These are phyloP conservation scores for Parauchenoglanis punctatus DNA, from an alignment of 2,797 vertebrate genomes.

Conservation along the genomic window DNA sequence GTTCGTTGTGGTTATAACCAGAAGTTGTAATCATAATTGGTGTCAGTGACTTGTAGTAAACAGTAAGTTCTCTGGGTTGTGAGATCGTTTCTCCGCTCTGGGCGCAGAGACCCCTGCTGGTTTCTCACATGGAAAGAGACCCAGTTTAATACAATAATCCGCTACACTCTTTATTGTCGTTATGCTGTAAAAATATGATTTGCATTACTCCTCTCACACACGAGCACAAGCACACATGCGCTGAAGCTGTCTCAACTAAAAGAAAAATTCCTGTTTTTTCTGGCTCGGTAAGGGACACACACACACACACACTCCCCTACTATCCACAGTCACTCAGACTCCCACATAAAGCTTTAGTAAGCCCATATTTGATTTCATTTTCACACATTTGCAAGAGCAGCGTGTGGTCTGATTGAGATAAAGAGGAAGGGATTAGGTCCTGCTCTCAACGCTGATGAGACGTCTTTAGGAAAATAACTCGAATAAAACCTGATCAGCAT, in stretches of 20 bases:
- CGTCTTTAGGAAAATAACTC: constrained; percentile 53
- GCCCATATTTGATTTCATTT: constrained; percentile 42
- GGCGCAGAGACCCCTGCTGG: constrained; percentile 61
- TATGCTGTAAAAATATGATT: constrained; percentile 72
- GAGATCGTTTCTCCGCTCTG: constrained; percentile 26
- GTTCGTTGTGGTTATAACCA: background rate
- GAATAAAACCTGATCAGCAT: constrained; percentile 61
- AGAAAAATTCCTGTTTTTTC: constrained; percentile 60
- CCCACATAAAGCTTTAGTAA: constrained; percentile 24
- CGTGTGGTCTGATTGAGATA: constrained; percentile 34
- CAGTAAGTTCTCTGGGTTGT: constrained; percentile 23
- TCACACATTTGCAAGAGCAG: constrained; percentile 30
- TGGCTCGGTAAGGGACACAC: background rate
- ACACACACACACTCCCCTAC: background rate
- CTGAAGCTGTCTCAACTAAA: constrained; percentile 68
- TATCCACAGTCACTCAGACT: constrained; percentile 13
- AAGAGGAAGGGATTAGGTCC: constrained; percentile 43
- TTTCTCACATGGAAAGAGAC: constrained; percentile 40
- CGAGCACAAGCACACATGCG: background rate
- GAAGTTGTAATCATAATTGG: constrained; percentile 3
- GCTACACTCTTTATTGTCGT: constrained; percentile 65
- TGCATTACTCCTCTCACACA: constrained; percentile 64
- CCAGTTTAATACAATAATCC: constrained; percentile 33
- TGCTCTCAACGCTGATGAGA: constrained; percentile 55
- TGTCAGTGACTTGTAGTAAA: constrained; percentile 28